Percentiles rank a stretch among this genome's conserved stretches.
Evolutionary conservation across 2,888 invertebrate species (phyloP).

Genomic region (Dryadula phaetusa): DNA sequence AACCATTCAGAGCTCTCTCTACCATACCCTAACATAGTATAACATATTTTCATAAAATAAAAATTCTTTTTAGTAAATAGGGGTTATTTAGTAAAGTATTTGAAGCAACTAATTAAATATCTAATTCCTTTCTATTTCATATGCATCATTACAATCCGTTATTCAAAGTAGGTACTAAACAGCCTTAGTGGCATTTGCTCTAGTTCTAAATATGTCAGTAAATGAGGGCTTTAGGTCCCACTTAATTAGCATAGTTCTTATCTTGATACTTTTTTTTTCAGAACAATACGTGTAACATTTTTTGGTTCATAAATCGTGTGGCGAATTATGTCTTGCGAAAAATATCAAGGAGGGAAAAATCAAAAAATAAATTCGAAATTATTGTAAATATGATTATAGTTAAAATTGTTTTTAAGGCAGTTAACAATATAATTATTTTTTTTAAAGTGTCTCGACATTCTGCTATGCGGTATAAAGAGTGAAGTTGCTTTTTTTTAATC

Average conservation of each 20-base stretch:
- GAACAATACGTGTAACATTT: neutral
- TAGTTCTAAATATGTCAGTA: conserved; percentile 31
- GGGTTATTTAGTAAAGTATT: too few relatives aligned
- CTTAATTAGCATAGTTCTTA: conserved; percentile 24
- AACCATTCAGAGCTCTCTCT: too few relatives aligned
- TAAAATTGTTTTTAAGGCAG: too few relatives aligned
- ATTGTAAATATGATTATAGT: too few relatives aligned
- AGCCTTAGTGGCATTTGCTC: conserved; percentile 21
- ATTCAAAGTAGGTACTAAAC: neutral
- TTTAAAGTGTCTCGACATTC: too few relatives aligned
- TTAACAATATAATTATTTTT: too few relatives aligned
- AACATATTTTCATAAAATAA: too few relatives aligned
- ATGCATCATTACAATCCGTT: conserved; percentile 7
- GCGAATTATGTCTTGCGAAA: neutral
- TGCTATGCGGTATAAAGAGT: too few relatives aligned
- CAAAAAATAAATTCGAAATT: too few relatives aligned
- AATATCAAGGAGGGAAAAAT: neutral
- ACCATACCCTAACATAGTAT: too few relatives aligned
- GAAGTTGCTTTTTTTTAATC: too few relatives aligned
- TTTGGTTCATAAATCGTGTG: neutral
- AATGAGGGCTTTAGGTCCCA: conserved; percentile 25
- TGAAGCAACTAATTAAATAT: neutral
- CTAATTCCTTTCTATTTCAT: neutral
- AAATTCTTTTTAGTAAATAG: too few relatives aligned
- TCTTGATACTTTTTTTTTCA: neutral